Evolutionary conservation across 2,797 vertebrate genomes (phyloP), one percentile per base, ranked within the genome.

Genomic region (Lindbergichthys nudifrons): DNA sequence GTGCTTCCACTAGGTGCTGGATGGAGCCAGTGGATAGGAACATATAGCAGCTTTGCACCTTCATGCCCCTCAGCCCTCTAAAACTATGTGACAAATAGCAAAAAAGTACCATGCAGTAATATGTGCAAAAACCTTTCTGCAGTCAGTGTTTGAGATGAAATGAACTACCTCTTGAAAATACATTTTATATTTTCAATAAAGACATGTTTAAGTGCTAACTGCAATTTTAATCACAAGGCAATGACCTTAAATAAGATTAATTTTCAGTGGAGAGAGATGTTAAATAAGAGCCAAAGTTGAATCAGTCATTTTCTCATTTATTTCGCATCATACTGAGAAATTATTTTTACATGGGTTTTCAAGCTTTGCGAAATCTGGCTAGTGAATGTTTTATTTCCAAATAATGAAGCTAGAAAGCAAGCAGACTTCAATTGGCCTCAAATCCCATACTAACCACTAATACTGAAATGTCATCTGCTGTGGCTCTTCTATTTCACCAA

Each of bases 11-110:
- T 59, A 46, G 50, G 68, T 67, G 62, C 65, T 63, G 71, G 47
- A 80, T 75, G 68, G 70, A 85, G 77, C 58, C 78, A 67, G 21
- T 81, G 65, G 57, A 56, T 56, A 68, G 63, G 75, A 84, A 83
- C 72, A 14, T 41, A 64, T 41, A 64, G 57, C 66, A 48, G 62
- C 75, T 65, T 62, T 47, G 15, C 19, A 80, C 46, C 41, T 53
- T 76, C 19, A 60, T 57, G 23, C 19, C 72, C 62, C 43, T 57
- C 65, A 36, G 65, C 52, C 7, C 19, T 60, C 67, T 48, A 67
- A 83, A 77, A 67, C 36, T 30, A 26, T 73, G 47, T 65, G 46
- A 52, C 12, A 63, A 60, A 77, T 19, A 30, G 13, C 12, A 16
- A 42, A 47, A 66, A 72, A 19, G 9, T 56, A 12, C 16, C 11